A percentile compares a stretch with the other conserved stretches of the same genome.
Evolutionary conservation across 2,797 vertebrate genomes (phyloP).

Genomic region (Botia kubotai): DNA sequence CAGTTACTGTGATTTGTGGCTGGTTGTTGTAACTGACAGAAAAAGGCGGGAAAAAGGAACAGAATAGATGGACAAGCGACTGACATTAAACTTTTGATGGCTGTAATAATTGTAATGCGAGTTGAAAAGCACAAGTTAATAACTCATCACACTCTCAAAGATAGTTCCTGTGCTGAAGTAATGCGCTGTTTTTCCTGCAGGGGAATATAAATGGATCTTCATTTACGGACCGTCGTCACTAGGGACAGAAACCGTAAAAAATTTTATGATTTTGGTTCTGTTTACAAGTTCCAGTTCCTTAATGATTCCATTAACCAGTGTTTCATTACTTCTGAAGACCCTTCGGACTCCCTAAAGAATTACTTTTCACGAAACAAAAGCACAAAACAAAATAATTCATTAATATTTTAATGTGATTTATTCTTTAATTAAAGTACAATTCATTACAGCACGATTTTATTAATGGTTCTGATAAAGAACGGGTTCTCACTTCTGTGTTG

Average conservation of each 20-base stretch:
- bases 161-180: slow-evolving; percentile 37
- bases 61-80: slow-evolving; percentile 28
- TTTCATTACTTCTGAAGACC: neutral
- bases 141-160: slow-evolving; percentile 14
- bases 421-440: neutral
- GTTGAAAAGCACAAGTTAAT: neutral
- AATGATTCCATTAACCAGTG: neutral
- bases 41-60: slow-evolving; percentile 5
- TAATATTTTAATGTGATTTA: neutral
- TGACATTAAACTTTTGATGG: slow-evolving; percentile 3
- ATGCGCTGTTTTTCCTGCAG: slow-evolving; percentile 57
- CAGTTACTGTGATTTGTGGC: slow-evolving; percentile 9
- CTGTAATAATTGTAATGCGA: slow-evolving; percentile 34
- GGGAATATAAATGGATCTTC: slow-evolving; percentile 19
- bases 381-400: neutral
- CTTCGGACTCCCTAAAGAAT: neutral
- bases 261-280: neutral
- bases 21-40: slow-evolving; percentile 65
- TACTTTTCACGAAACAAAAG: neutral
- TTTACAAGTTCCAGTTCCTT: neutral
- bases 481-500: no score
- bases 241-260: neutral
- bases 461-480: no score
- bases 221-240: neutral
- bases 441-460: neutral